Evolutionary conservation across 2,888 invertebrate genomes (phyloP), one percentile per base, ranked within the genome.

Genomic region (Aelia acuminata): DNA sequence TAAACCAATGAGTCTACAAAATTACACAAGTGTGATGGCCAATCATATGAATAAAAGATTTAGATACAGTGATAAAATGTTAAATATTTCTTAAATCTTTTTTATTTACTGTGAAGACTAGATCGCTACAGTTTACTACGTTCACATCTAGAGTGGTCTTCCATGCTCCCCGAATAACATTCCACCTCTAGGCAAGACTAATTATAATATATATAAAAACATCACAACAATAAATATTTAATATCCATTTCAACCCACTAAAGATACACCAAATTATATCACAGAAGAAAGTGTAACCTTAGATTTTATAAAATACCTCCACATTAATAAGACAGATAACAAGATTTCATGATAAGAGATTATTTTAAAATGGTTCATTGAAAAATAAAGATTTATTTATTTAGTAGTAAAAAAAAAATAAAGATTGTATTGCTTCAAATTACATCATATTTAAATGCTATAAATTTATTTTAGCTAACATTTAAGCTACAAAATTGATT

Each of bases 381-480:
- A 80, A 80, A 80, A 80, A 80, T 80, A 80, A 80, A n/a, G 39
- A 75, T 75, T 75, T 39, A 43, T 47, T 43, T n/a, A 4, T 80
- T 22, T 43, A 43, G 26, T 57, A 22, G 80, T 43, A n/a, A 80
- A 80, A 80, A n/a, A 80, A 80, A 80, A 80, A 80, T 80, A 80
- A 80, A 80, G 80, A 80, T 80, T 80, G 80, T 80, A 80, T 80
- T 80, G 80, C 80, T 80, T 80, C 43, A n/a, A 80, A 80, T 80
- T 80, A 47, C 43, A 80, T 47, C 80, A 43, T 43, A 43, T 80
- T 80, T 43, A 80, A n/a, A 43, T 80, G 11, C 43, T 35, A 70
- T 70, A 35, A 70, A 70, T 70, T 57, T 57, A 26, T 57, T 57
- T 18, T 35, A 26, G 15, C 20, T 18, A 70, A 70, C 63, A 70